phyloP scores from a whole-genome alignment of 2,113 vertebrate genomes.

The Neogobius melanostomus region DNA sequence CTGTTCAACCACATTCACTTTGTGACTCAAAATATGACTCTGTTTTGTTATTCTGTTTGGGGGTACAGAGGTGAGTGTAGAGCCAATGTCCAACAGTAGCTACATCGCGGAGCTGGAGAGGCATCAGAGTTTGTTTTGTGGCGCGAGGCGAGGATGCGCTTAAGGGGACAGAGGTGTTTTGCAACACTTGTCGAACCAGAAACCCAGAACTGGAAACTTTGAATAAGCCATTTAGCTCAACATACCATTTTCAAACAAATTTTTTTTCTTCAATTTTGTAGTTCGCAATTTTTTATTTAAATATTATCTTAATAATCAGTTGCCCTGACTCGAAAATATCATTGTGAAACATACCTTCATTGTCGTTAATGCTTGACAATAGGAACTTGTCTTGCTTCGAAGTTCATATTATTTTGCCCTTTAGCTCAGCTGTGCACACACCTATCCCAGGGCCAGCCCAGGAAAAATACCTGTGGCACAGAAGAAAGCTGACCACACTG shows the following conservation, averaged over 20 bases:
- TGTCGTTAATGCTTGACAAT: neutral
- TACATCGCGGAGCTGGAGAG: too few species aligned
- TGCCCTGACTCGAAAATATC: neutral
- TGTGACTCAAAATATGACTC: neutral
- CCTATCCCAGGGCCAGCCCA: slow-evolving; percentile 45
- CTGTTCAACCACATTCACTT: neutral
- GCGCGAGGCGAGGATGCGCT: too few species aligned
- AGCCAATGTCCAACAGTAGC: too few species aligned
- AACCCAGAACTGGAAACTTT: too few species aligned
- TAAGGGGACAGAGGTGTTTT: too few species aligned
- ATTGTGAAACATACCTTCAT: neutral
- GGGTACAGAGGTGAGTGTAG: neutral
- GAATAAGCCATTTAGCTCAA: too few species aligned
- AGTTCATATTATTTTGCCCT: neutral
- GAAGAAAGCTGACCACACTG: slow-evolving; percentile 58
- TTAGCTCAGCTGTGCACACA: slow-evolving; percentile 39
- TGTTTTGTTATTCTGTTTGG: neutral
- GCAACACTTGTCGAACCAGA: too few species aligned
- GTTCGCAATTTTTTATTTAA: too few species aligned
- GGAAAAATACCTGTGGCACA: slow-evolving; percentile 63
- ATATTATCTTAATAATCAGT: too few species aligned
- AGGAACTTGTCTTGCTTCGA: neutral
- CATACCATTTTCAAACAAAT: too few species aligned
- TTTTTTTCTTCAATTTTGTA: too few species aligned
- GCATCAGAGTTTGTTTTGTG: too few species aligned